Conservation (phyloP, 2,888 invertebrate genomes). For the Pimpla rufipes region DNA sequence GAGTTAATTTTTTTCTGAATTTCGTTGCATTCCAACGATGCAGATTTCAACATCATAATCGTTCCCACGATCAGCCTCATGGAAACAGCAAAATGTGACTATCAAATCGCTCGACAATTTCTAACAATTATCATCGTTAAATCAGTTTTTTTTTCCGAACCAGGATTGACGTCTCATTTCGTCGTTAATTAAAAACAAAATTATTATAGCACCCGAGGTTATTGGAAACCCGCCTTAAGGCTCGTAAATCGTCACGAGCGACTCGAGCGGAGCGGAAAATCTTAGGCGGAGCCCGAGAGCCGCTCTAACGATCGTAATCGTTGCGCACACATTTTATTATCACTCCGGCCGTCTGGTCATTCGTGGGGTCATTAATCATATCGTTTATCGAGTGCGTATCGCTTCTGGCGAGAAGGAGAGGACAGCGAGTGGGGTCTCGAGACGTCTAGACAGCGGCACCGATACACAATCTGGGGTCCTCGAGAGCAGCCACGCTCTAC, state of each 20-base stretch:
- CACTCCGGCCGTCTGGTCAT: slow-evolving; percentile 20
- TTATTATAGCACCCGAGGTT: background rate
- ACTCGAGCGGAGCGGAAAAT: background rate
- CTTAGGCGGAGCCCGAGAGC: background rate
- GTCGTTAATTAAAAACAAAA: background rate
- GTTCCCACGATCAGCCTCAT: background rate
- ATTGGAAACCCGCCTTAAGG: slow-evolving; percentile 1
- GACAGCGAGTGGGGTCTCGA: slow-evolving; percentile 54
- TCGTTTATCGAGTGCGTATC: slow-evolving; percentile 47
- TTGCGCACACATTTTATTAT: slow-evolving; percentile 8
- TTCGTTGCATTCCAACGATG: too few species aligned
- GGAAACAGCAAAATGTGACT: background rate
- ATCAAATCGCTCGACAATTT: background rate
- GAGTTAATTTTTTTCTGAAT: too few species aligned
- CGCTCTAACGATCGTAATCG: slow-evolving; percentile 5
- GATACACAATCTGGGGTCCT: slow-evolving; percentile 53
- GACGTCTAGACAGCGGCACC: slow-evolving; percentile 64
- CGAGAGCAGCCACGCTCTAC: slow-evolving; percentile 14
- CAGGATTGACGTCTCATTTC: background rate
- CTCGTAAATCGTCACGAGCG: background rate
- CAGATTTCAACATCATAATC: too few species aligned
- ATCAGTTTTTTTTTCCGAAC: background rate
- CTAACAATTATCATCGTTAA: background rate
- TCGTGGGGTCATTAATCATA: slow-evolving; percentile 38
- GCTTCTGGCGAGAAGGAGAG: slow-evolving; percentile 13